Evolutionary conservation across 2,797 vertebrate species (phyloP).

Genomic region (Hemibagrus guttatus): DNA sequence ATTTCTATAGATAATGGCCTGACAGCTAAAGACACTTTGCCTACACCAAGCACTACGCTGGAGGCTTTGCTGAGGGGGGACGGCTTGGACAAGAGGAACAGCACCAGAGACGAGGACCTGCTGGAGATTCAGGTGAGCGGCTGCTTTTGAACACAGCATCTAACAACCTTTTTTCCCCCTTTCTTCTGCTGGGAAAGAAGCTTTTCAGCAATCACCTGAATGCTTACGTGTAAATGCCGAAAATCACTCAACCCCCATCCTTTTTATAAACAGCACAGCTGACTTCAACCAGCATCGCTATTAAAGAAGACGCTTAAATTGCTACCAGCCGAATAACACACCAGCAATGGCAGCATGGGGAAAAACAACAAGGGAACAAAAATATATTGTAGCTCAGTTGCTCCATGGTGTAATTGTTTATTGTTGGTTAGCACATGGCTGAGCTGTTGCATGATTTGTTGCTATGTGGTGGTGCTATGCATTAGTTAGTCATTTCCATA

Average conservation of each 20-base stretch:
- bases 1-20: slow-evolving; percentile 81
- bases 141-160: not conserved
- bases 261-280: not conserved
- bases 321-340: not conserved
- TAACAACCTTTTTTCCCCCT: not conserved
- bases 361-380: not conserved
- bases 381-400: not conserved
- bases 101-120: slow-evolving; percentile 90
- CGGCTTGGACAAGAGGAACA: slow-evolving; percentile 88
- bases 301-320: not conserved
- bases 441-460: not conserved
- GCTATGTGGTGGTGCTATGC: no score
- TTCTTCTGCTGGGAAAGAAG: not conserved
- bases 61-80: slow-evolving; percentile 94
- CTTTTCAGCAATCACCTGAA: not conserved
- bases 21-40: slow-evolving; percentile 86
- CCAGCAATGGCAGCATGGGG: not conserved
- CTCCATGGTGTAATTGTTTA: not conserved
- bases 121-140: slow-evolving; percentile 91
- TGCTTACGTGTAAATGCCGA: not conserved
- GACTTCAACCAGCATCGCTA: not conserved
- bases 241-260: not conserved
- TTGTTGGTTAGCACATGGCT: not conserved
- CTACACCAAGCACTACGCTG: slow-evolving; percentile 90
- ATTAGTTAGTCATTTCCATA: not conserved